Conservation (phyloP, 1,140 invertebrate species). For the Hylyphantes graminicola region DNA sequence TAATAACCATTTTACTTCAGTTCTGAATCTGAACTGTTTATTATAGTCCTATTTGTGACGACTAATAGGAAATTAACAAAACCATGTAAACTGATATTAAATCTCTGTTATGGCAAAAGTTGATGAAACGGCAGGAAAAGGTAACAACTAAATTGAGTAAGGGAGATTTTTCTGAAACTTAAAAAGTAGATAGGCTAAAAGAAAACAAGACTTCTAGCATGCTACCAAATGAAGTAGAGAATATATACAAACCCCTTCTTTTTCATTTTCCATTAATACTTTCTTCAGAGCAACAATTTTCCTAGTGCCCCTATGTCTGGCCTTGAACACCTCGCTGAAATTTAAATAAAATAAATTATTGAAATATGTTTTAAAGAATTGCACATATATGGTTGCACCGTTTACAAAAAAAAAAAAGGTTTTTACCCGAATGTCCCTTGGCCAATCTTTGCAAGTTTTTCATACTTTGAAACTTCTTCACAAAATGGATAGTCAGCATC, state of each 20-base stretch:
- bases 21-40: no score
- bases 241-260: constrained; percentile 82
- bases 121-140: no score
- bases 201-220: not conserved
- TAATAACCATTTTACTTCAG: no score
- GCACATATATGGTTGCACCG: no score
- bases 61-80: no score
- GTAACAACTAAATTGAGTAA: no score
- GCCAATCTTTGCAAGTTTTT: constrained; percentile 96
- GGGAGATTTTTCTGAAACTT: not conserved
- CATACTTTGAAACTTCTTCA: constrained; percentile 92
- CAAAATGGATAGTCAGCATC: constrained; percentile 85
- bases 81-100: no score
- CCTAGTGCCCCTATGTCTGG: constrained; percentile 86
- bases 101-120: no score
- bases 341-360: not conserved
- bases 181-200: not conserved
- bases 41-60: no score
- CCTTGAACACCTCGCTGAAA: constrained; percentile 93
- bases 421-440: constrained; percentile 91
- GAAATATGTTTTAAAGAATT: not conserved
- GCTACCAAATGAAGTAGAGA: not conserved
- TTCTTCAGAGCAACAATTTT: constrained; percentile 98
- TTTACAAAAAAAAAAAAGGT: not conserved
- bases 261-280: constrained; percentile 99